A percentile compares a stretch with the other conserved stretches of the same genome.
phyloP scores from a whole-genome alignment of 2,797 vertebrate genomes.

The Phrynocephalus guinanensis region DNA sequence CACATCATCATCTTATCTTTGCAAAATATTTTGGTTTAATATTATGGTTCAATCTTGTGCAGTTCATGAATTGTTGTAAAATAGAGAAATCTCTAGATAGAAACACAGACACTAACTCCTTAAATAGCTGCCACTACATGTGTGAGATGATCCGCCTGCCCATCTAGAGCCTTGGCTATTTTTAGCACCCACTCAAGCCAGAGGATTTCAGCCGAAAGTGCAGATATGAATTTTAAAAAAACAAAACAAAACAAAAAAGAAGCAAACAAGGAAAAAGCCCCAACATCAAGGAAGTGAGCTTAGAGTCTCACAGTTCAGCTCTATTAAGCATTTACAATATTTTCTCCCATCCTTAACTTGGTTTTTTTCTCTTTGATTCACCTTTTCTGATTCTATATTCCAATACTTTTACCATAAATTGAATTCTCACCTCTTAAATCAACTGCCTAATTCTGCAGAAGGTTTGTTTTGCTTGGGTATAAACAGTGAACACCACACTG shows the following conservation, averaged over 20 bases:
- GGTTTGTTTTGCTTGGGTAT: background rate
- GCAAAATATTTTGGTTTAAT: background rate
- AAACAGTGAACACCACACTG: background rate
- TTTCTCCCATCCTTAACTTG: background rate
- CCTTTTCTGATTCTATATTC: background rate
- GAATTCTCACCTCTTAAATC: background rate
- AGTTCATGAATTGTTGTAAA: background rate
- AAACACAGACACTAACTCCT: background rate
- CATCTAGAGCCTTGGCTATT: background rate
- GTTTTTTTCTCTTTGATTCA: background rate
- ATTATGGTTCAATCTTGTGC: background rate
- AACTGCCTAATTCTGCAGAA: background rate
- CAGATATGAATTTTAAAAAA: background rate
- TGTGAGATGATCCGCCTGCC: background rate
- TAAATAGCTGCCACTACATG: background rate
- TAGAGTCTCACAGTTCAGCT: background rate
- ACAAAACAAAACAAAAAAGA: too few species aligned
- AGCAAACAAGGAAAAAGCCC: too few species aligned
- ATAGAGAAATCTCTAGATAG: background rate
- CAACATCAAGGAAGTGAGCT: background rate
- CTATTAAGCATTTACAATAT: background rate
- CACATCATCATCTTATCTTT: background rate
- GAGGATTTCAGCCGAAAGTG: background rate
- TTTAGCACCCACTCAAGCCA: background rate
- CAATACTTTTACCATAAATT: background rate